phyloP scores from a whole-genome alignment of 2,888 invertebrate species.

The Tipula unca region DNA sequence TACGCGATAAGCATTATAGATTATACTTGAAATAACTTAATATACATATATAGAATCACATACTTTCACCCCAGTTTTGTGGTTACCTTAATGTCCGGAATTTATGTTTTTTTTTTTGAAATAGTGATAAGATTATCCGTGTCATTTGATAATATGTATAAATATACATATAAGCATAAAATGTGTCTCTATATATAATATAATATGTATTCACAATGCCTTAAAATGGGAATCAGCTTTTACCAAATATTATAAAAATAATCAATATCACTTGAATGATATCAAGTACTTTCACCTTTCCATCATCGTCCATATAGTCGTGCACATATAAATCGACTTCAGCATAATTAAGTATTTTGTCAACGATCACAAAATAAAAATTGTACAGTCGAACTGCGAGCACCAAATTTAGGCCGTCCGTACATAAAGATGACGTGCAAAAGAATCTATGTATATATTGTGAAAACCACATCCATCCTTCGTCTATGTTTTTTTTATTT shows the following conservation, averaged over 20 bases:
- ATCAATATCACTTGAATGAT: slow-evolving; percentile 14
- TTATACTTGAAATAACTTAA: background rate
- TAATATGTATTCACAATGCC: background rate
- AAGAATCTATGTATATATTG: background rate
- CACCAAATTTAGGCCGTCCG: background rate
- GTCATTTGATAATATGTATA: background rate
- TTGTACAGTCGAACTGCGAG: background rate
- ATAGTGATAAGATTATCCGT: background rate
- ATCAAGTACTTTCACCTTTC: slow-evolving; percentile 18
- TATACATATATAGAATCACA: background rate
- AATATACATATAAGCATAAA: background rate
- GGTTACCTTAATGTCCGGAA: slow-evolving; percentile 14
- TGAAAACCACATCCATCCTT: background rate
- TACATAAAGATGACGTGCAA: background rate
- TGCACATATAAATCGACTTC: background rate
- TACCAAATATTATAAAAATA: background rate
- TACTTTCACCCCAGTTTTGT: background rate
- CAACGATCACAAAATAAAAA: slow-evolving; percentile 10
- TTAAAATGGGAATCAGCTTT: background rate
- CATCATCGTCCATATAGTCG: slow-evolving; percentile 9
- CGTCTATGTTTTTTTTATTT: background rate
- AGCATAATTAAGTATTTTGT: slow-evolving; percentile 17
- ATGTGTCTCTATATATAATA: background rate
- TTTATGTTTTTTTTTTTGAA: background rate
- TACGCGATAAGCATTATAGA: background rate